Evolutionary conservation across 1,140 invertebrate species (phyloP).

Genomic region (Psix sp.): DNA sequence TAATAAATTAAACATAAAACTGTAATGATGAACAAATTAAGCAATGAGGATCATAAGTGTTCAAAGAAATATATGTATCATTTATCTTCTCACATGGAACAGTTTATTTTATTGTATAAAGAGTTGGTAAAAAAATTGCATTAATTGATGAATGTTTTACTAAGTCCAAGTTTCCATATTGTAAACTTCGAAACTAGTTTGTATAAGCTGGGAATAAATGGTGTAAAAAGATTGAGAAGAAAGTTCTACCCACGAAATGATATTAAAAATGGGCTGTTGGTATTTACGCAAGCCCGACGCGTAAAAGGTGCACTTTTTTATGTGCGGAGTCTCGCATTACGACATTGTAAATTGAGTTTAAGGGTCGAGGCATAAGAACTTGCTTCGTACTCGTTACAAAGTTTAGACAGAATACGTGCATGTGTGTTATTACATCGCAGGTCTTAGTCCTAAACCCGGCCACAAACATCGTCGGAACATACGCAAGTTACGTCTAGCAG

Average conservation of each 20-base stretch:
- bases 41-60: no score
- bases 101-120: no score
- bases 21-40: no score
- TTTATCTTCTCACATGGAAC: no score
- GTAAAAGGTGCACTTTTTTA: conserved; percentile 46
- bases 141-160: no score
- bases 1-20: no score
- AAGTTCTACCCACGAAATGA: background rate
- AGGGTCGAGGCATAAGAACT: conserved; percentile 45
- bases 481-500: conserved; percentile 51
- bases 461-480: conserved; percentile 60
- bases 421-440: conserved; percentile 60
- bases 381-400: conserved; percentile 60
- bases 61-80: no score
- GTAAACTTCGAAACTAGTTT: no score
- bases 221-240: no score
- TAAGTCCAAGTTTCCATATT: no score
- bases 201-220: no score
- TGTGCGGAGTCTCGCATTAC: conserved; percentile 41
- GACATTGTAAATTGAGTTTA: conserved; percentile 54
- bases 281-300: conserved; percentile 16
- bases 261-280: conserved; percentile 18
- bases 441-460: conserved; percentile 60
- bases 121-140: no score
- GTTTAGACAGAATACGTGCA: conserved; percentile 59